Conservation (phyloP, 1,140 invertebrate species). For the Trichogramma pretiosum region DNA sequence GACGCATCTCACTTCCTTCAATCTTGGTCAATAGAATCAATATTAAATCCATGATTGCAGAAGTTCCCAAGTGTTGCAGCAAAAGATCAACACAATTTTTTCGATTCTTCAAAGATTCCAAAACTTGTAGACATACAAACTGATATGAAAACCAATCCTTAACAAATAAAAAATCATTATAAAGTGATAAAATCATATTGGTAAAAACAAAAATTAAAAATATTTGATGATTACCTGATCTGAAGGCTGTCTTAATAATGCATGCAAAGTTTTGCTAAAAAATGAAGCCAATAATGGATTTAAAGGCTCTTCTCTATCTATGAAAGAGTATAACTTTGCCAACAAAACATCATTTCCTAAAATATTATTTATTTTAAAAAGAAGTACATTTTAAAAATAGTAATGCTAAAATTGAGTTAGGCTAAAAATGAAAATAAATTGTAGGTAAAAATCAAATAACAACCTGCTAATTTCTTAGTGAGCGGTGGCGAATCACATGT, state of each 20-base stretch:
- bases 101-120: slow-evolving; percentile 82
- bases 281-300: slow-evolving; percentile 92
- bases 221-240: slow-evolving; percentile 50
- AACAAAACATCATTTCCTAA: slow-evolving; percentile 63
- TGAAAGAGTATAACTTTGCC: slow-evolving; percentile 79
- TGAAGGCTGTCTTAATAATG: slow-evolving; percentile 71
- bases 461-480: slow-evolving; percentile 70
- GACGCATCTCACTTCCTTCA: slow-evolving; percentile 66
- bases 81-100: slow-evolving; percentile 78
- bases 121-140: slow-evolving; percentile 78
- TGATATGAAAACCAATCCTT: slow-evolving; percentile 88
- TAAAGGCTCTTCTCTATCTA: slow-evolving; percentile 75
- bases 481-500: slow-evolving; percentile 79
- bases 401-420: background rate
- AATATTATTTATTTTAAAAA: slow-evolving; percentile 17
- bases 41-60: slow-evolving; percentile 90
- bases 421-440: slow-evolving; percentile 2
- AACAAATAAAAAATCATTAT: slow-evolving; percentile 22
- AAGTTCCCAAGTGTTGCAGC: slow-evolving; percentile 83
- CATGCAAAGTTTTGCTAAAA: slow-evolving; percentile 88
- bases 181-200: slow-evolving; percentile 10
- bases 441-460: slow-evolving; percentile 3
- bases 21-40: slow-evolving; percentile 80
- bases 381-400: background rate
- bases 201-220: slow-evolving; percentile 8